These are phyloP conservation scores for Rhagoletis pomonella DNA, from an alignment of 1,140 invertebrate species.

Conservation along the genomic window DNA sequence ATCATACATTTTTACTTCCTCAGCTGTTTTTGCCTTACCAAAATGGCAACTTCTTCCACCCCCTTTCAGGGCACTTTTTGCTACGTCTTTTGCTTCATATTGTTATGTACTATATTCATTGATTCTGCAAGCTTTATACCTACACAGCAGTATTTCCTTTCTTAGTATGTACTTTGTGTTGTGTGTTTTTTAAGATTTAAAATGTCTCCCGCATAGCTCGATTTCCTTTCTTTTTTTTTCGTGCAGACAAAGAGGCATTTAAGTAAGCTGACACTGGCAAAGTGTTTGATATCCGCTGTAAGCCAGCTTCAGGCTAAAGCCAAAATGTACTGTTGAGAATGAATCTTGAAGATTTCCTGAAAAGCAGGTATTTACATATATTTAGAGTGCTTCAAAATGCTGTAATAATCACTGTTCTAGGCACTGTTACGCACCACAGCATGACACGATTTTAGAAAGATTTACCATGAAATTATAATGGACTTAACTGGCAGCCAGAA, in stretches of 20 bases:
- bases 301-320: background rate
- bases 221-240: background rate
- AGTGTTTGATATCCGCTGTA: background rate
- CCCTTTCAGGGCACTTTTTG: background rate
- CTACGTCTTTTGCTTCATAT: background rate
- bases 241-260: background rate
- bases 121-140: background rate
- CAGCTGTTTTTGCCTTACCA: background rate
- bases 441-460: too few species aligned
- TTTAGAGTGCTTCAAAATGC: too few species aligned
- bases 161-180: background rate
- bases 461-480: too few species aligned
- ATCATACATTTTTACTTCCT: conserved; percentile 1
- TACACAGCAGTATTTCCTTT: background rate
- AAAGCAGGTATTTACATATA: too few species aligned
- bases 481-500: too few species aligned
- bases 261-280: background rate
- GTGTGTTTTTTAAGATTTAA: conserved; percentile 28
- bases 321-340: too few species aligned
- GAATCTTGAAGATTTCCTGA: too few species aligned
- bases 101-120: background rate
- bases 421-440: too few species aligned
- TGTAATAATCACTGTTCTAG: too few species aligned
- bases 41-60: background rate
- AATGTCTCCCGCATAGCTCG: conserved; percentile 32